Evolutionary conservation across 2,113 vertebrate genomes (phyloP).

Genomic region (Fregata magnificens): DNA sequence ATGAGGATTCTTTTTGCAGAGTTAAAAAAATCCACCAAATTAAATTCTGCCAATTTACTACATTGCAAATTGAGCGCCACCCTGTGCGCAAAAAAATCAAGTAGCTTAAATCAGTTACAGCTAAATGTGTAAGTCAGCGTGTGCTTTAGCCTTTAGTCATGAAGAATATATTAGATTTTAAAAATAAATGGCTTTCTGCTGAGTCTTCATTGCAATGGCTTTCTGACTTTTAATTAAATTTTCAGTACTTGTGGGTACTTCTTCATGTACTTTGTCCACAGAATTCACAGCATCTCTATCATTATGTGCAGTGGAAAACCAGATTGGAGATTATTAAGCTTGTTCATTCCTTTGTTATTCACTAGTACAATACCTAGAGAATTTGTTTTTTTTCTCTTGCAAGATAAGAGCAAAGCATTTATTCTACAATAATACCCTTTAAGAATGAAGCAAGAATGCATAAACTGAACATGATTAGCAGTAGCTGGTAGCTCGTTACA

Average conservation of each 20-base stretch:
- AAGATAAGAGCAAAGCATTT: conserved; percentile 67
- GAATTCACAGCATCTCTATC: conserved; percentile 72
- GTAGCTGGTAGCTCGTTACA: conserved; percentile 69
- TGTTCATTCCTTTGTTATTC: conserved; percentile 82
- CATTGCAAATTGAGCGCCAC: conserved; percentile 89
- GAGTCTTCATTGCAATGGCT: conserved; percentile 83
- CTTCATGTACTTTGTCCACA: conserved; percentile 74
- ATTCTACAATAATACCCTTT: conserved; percentile 62
- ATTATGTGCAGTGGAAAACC: conserved; percentile 70
- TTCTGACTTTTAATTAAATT: conserved; percentile 96
- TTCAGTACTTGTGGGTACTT: conserved; percentile 80
- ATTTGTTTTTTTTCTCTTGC: conserved; percentile 64
- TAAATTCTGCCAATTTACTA: conserved; percentile 96
- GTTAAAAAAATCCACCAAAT: conserved; percentile 96
- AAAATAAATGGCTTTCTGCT: conserved; percentile 92
- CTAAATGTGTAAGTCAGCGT: conserved; percentile 92
- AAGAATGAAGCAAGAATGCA: conserved; percentile 68
- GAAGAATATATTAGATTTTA: conserved; percentile 94
- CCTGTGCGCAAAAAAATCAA: conserved; percentile 87
- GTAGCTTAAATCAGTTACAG: conserved; percentile 89
- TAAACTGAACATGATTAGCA: conserved; percentile 73
- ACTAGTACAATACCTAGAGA: conserved; percentile 55
- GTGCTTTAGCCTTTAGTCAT: conserved; percentile 85
- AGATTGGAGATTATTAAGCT: conserved; percentile 78
- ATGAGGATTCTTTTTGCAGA: conserved; percentile 94